These are phyloP conservation scores for Augochlora pura DNA, from an alignment of 1,140 invertebrate species.

Conservation along the genomic window DNA sequence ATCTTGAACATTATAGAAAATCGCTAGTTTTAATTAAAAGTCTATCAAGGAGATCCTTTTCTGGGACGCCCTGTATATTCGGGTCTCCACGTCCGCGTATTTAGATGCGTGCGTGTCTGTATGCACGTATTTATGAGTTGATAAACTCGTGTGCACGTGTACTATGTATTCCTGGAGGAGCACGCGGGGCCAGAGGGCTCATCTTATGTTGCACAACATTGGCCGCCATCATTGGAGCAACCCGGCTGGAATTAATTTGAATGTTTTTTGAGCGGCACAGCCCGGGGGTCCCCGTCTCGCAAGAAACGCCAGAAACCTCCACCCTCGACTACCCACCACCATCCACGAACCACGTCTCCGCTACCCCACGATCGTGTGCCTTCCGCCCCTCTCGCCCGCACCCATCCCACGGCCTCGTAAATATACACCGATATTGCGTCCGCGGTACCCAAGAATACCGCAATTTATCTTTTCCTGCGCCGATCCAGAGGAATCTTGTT, in stretches of 20 bases:
- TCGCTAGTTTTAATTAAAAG: too few relatives aligned
- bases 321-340: slow-evolving; percentile 25
- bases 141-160: not conserved
- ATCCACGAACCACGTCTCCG: slow-evolving; percentile 37
- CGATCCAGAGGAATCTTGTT: slow-evolving; percentile 66
- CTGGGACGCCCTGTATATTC: not conserved
- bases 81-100: not conserved
- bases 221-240: slow-evolving; percentile 75
- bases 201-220: slow-evolving; percentile 76
- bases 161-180: slow-evolving; percentile 19
- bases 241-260: slow-evolving; percentile 76
- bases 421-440: slow-evolving; percentile 71
- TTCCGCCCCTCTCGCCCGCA: slow-evolving; percentile 30
- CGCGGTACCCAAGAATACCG: slow-evolving; percentile 62
- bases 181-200: slow-evolving; percentile 49
- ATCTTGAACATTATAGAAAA: too few relatives aligned
- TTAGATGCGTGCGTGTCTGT: not conserved
- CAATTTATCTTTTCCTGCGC: slow-evolving; percentile 70
- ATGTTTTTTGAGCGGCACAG: slow-evolving; percentile 77
- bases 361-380: slow-evolving; percentile 48
- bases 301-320: slow-evolving; percentile 62
- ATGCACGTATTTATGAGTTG: not conserved
- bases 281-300: slow-evolving; percentile 69
- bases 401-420: slow-evolving; percentile 61
- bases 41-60: too few relatives aligned